Conservation (phyloP, 2,888 invertebrate genomes). For the Steinernema scapterisci region DNA sequence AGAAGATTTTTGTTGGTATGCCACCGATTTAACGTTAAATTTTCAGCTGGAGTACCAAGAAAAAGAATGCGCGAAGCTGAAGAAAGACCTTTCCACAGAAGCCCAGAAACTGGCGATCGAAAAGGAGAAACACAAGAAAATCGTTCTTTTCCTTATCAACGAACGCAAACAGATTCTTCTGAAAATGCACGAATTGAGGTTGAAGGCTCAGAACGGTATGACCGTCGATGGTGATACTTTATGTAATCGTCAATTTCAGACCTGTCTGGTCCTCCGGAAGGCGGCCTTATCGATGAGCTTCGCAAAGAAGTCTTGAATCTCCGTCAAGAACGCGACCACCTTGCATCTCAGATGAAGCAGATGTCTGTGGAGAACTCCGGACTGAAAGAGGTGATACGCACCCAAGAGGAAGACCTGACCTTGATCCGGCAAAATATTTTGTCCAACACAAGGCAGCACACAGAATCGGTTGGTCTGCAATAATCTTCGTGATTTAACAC, state of each 20-base stretch:
- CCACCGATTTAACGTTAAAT: too few species aligned
- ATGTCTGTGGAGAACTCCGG: not conserved
- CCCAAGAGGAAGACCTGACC: slow-evolving; percentile 16
- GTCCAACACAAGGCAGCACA: slow-evolving; percentile 3
- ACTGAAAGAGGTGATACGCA: slow-evolving; percentile 10
- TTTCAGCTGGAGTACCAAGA: slow-evolving; percentile 50
- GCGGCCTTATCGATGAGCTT: slow-evolving; percentile 4
- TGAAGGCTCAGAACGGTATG: slow-evolving; percentile 32
- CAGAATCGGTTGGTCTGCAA: not conserved
- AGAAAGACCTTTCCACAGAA: slow-evolving; percentile 43
- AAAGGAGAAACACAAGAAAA: slow-evolving; percentile 52
- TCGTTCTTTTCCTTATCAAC: slow-evolving; percentile 50
- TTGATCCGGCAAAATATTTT: slow-evolving; percentile 10
- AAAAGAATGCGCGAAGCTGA: slow-evolving; percentile 40
- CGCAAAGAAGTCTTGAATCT: not conserved
- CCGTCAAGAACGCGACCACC: not conserved
- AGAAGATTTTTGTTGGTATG: too few species aligned
- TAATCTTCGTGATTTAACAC: not conserved
- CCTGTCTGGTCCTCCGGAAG: slow-evolving; percentile 6
- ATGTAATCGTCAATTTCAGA: not conserved
- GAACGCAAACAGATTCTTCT: slow-evolving; percentile 54
- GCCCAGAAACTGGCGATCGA: slow-evolving; percentile 46
- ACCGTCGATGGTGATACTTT: not conserved
- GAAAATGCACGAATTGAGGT: slow-evolving; percentile 49
- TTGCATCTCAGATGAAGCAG: slow-evolving; percentile 8